These are phyloP conservation scores for Clarias laeviceps DNA, from an alignment of 2,797 vertebrate species.

Conservation along the genomic window DNA sequence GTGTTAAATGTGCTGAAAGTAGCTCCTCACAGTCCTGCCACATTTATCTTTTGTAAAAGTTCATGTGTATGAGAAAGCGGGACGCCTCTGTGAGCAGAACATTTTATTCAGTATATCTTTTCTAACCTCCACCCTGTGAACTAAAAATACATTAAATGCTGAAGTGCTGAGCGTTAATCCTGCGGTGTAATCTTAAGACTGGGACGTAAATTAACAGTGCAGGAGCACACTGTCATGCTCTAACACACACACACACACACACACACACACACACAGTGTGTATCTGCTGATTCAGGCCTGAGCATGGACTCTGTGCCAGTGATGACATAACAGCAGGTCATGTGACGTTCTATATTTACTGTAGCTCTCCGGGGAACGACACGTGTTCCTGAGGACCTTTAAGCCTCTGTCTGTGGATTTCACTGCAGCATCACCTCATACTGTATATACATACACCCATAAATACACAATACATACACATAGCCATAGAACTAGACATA, in stretches of 20 bases:
- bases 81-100: not conserved
- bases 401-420: conserved; percentile 19
- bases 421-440: conserved; percentile 9
- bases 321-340: conserved; percentile 35
- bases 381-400: conserved; percentile 22
- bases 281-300: conserved; percentile 41
- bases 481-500: not conserved
- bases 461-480: not conserved
- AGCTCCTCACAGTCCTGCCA: not conserved
- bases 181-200: not conserved
- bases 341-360: conserved; percentile 49
- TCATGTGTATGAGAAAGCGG: not conserved
- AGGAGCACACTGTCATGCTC: not conserved
- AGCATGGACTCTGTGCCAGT: conserved; percentile 11
- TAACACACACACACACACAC: not conserved
- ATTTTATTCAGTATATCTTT: not conserved
- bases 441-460: not conserved
- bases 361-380: conserved; percentile 35
- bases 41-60: not conserved
- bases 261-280: not conserved
- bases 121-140: not conserved
- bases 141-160: not conserved
- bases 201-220: not conserved
- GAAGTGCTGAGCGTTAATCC: not conserved
- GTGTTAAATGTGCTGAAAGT: not conserved